Base-by-base conservation (phyloP, 2,888 invertebrate genomes). In the Pristionchus fissidentatus region DNA sequence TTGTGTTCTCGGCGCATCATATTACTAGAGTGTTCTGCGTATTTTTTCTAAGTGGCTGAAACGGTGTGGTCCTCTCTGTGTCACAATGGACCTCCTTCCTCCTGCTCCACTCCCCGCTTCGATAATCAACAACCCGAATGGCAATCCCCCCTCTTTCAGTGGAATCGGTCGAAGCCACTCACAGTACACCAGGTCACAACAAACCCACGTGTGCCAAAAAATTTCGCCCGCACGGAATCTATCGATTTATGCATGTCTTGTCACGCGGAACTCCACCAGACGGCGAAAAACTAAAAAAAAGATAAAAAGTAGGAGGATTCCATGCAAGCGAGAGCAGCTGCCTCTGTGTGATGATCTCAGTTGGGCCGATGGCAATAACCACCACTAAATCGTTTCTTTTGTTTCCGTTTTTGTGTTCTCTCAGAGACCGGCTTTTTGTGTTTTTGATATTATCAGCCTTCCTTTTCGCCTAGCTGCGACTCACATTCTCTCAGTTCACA, bases 391-490 rank as follows among this genome's bases (percentile, higher is more conserved):
- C 52, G 19, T 77, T 8, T 10, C 52, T 10, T 19, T 15, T 49
- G 13, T 49, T 10, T 49, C 52, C 52, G 19, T 19, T 49, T 49
- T 19, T 15, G 19, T 49, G 19, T 49, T 49, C 13, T 19, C 10
- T 10, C 52, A 19, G 10, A 49, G 19, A 49, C 15, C 26, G 7
- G 49, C 52, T 26, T 29, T 22, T 77, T 29, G 46, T 77, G 49
- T n/a, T 29, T 77, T 35, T 19, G 7, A 49, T 70, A n/a, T n/a
- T n/a, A n/a, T n/a, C n/a, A n/a, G 10, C 29, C 49, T 26, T 26
- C 7, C 26, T 49, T 52, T 26, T 77, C 77, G 46, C 46, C 49
- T 77, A 32, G 49, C 49, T 77, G 70, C 70, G 22, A 70, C 70
- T 70, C 38, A 70, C 38, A n/a, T 8, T 43, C 35, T 75, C 49